phyloP scores from a whole-genome alignment of 2,113 vertebrate species.

The Galemys pyrenaicus region DNA sequence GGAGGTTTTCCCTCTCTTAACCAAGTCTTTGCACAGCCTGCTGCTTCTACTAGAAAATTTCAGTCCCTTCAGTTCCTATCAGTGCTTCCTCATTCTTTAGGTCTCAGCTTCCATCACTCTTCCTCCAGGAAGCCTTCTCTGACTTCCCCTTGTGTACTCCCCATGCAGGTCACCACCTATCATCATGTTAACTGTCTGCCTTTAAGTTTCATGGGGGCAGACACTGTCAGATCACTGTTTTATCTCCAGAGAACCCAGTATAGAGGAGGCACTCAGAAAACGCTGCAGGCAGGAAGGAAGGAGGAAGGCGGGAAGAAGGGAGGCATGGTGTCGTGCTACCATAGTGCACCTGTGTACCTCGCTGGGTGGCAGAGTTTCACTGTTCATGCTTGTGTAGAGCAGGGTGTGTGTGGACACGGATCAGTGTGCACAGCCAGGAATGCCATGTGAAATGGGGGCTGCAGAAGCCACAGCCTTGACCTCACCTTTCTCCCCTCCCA shows the following conservation, averaged over 20 bases:
- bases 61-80: background rate
- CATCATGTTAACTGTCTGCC: background rate
- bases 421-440: fast-evolving
- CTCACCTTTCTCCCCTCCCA: background rate
- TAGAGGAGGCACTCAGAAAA: background rate
- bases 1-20: background rate
- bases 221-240: background rate
- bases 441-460: too few relatives aligned
- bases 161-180: background rate
- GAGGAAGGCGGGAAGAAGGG: background rate
- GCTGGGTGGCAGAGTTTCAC: background rate
- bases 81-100: background rate
- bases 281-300: background rate
- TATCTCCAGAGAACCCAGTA: background rate
- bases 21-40: background rate
- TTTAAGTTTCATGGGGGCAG: background rate
- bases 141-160: background rate
- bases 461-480: too few relatives aligned
- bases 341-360: background rate
- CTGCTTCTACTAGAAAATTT: background rate
- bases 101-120: background rate
- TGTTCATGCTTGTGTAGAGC: background rate
- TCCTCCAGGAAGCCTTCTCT: background rate
- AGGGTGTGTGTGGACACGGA: background rate
- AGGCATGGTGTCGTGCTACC: background rate